Percentiles rank a stretch among this genome's conserved stretches.
Evolutionary conservation across 1,140 invertebrate species (phyloP).

Genomic region (Atta texana): DNA sequence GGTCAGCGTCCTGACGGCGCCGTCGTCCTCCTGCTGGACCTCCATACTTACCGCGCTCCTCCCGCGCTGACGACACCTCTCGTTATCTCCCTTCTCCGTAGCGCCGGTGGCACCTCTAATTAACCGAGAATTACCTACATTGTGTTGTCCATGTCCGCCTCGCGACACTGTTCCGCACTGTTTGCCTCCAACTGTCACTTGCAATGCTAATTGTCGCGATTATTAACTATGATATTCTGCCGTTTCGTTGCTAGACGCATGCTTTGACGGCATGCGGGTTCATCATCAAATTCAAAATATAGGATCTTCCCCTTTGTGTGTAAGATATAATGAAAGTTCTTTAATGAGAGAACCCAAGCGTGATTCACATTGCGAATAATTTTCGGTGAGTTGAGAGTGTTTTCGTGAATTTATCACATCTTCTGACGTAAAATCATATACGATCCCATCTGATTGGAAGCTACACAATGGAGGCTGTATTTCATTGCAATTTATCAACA

Average conservation of each 20-base stretch:
- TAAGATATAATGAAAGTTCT: not conserved
- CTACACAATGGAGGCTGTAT: not conserved
- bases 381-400: not conserved
- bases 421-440: conserved; percentile 11
- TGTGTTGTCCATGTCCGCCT: conserved; percentile 66
- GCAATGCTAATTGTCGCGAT: conserved; percentile 73
- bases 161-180: conserved; percentile 42
- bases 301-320: not conserved
- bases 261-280: not conserved
- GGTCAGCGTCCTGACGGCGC: conserved; percentile 4
- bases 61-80: not conserved
- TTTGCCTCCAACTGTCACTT: conserved; percentile 48
- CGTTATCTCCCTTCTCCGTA: not conserved
- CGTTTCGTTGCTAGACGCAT: not conserved
- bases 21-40: conserved; percentile 8
- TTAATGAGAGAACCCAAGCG: not conserved
- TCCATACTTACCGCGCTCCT: conserved; percentile 24
- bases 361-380: not conserved
- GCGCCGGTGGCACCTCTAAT: conserved; percentile 71
- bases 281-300: not conserved
- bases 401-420: not conserved
- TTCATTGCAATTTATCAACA: conserved; percentile 30
- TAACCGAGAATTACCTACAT: conserved; percentile 81
- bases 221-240: conserved; percentile 69
- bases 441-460: conserved; percentile 22